Evolutionary conservation across 1,140 invertebrate species (phyloP), one percentile per base, ranked within the genome.

Genomic region (Caenorhabditis elegans): DNA sequence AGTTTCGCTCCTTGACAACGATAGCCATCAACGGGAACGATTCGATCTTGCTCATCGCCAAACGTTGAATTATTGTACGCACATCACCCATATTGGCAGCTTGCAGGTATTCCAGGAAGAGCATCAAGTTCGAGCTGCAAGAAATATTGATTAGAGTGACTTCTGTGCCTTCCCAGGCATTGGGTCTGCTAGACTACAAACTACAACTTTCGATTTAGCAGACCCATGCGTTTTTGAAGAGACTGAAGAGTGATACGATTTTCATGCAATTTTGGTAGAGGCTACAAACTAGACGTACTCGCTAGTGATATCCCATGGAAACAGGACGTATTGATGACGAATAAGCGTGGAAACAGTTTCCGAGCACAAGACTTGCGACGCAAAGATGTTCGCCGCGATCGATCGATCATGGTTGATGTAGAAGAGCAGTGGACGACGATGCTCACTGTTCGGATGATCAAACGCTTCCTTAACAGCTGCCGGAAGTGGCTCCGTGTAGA

Each of bases 351-450:
- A 31, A 0, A 81, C 70, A 1, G 34, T 47, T 13, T 75, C 60
- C 17, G 34, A 70, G 36, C 80, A 81, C 28, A 81, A 8, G 0
- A 79, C 55, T 55, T 79, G 48, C 2, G 46, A 43, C 5, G 80
- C 65, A 28, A 81, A 81, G 24, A 81, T 76, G 39, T 81, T 76
- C 0, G 80, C 24, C 11, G 80, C 80, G 28, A 81, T 60, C 15
- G 53, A 46, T 19, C 43, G 36, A n/a, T 81, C 80, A 28, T 81
- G 65, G 39, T 81, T 60, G 17, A 81, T 81, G 47, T 81, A 81
- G 46, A 81, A 36, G 19, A 60, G 65, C 10, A 81, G 39, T 8
- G 80, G 80, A 24, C 70, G 49, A 24, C 80, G 60, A 6, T 39
- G 65, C 28, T 81, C 80, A 36, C 19, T 77, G 22, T 49, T 49